Base-by-base conservation (phyloP, 2,113 vertebrate genomes). In the Emydura subglobosa region DNA sequence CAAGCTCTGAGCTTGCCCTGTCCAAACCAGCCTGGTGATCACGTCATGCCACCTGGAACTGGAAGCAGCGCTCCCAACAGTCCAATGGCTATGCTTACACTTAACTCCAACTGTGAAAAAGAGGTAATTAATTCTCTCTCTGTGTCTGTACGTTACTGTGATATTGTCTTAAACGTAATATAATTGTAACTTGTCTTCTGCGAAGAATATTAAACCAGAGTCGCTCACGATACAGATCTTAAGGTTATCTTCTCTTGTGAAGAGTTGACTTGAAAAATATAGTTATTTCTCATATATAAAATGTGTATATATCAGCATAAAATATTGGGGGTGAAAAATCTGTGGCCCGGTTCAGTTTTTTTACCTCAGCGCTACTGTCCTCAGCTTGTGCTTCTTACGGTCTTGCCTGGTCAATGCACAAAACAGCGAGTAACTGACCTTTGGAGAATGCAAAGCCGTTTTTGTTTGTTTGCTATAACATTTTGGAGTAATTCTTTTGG, bases 21-120 rank as follows among this genome's bases (percentile, higher is more conserved):
- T 95, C 98, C 99, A 95, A 99, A 98, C 98, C 99, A 99, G 98
- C 98, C 99, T 24, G 98, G 99, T 25, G 99, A 99, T 87, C 99
- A 99, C 94, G 99, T 99, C 98, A 99, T 99, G 99, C 99, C 99
- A 6, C 99, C 99, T 21, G 99, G 99, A 89, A 99, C 98, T 51
- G 99, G 99, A 96, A 99, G 99, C 99, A 99, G 99, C 81, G 99
- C 99, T 7, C 99, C 99, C 97, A 99, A 99, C 99, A 99, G 99
- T 97, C 99, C 99, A 10, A 99, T 99, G 99, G 99, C 99, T 92
- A 98, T 99, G 99, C 99, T 99, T 91, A 99, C 99, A 90, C 98
- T 99, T 80, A 99, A 99, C 98, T 98, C 99, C 98, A 99, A 98
- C 98, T 99, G 99, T 95, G 99, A 99, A 97, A 99, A 99, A 97